Evolutionary conservation across 2,888 invertebrate genomes (phyloP).

Genomic region (Noctua pronuba): DNA sequence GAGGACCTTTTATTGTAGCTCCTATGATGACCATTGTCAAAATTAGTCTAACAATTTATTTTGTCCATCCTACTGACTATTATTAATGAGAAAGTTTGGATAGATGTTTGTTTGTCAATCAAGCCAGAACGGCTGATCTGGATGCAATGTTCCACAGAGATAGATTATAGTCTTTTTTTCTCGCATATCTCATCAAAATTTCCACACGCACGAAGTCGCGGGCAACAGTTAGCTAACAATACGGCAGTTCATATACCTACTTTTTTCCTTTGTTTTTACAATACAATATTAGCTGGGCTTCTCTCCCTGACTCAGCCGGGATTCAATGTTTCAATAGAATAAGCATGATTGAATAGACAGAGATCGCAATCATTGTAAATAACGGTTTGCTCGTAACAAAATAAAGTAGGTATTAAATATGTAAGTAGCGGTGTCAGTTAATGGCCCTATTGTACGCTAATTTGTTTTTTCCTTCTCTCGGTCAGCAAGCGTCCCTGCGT

Average conservation of each 20-base stretch:
- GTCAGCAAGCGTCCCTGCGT: not conserved
- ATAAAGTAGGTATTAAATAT: conserved; percentile 35
- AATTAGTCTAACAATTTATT: not conserved
- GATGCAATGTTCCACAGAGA: no score
- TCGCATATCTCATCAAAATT: not conserved
- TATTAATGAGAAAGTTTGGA: no score
- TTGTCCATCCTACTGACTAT: not conserved
- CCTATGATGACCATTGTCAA: not conserved
- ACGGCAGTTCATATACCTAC: not conserved
- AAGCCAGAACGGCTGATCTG: no score
- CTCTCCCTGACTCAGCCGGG: not conserved
- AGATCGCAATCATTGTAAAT: not conserved
- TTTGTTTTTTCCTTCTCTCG: conserved; percentile 44
- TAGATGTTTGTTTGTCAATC: no score
- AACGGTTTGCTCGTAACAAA: not conserved
- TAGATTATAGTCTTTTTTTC: not conserved
- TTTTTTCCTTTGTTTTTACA: not conserved
- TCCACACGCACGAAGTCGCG: not conserved
- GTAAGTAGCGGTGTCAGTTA: conserved; percentile 18
- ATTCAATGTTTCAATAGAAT: not conserved
- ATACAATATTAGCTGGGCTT: not conserved
- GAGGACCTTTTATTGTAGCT: not conserved
- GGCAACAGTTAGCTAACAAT: not conserved
- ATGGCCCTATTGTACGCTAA: conserved; percentile 53
- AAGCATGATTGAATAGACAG: no score